These are phyloP conservation scores for Rafetus swinhoei DNA, from an alignment of 2,113 vertebrate species.

Conservation along the genomic window DNA sequence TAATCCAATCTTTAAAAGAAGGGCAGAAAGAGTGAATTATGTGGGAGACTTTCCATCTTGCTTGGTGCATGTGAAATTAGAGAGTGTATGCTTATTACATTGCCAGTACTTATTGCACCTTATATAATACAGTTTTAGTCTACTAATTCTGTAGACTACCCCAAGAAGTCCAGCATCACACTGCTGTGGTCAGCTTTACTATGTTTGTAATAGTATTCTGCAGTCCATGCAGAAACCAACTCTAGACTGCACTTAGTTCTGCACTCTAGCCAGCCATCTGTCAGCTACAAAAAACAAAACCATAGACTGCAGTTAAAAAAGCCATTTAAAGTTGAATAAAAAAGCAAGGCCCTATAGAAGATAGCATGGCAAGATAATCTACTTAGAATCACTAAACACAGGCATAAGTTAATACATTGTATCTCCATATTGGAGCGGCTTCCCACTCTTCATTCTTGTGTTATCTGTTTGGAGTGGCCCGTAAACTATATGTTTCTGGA, in stretches of 20 bases:
- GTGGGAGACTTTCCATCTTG: slow-evolving; percentile 19
- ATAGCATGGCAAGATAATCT: neutral
- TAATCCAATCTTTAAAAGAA: slow-evolving; percentile 5
- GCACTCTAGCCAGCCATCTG: neutral
- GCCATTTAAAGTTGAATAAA: neutral
- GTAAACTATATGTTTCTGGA: neutral
- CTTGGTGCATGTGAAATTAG: slow-evolving; percentile 33
- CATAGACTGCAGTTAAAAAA: neutral
- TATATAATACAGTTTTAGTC: slow-evolving; percentile 14
- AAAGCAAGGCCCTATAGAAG: neutral
- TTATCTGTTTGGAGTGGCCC: slow-evolving; percentile 14
- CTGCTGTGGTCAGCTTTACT: slow-evolving; percentile 20
- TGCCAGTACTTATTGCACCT: slow-evolving; percentile 57
- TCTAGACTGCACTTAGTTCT: neutral
- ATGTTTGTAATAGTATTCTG: neutral
- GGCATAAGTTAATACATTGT: neutral
- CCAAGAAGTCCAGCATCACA: neutral
- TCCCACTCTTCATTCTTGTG: neutral
- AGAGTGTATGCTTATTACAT: slow-evolving; percentile 30
- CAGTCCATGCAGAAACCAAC: neutral
- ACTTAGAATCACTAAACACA: neutral
- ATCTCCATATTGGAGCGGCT: neutral
- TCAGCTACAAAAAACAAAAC: neutral
- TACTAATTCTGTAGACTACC: neutral
- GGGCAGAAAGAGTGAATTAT: neutral